Base-by-base conservation (phyloP, 2,113 vertebrate genomes). In the Propithecus coquereli region DNA sequence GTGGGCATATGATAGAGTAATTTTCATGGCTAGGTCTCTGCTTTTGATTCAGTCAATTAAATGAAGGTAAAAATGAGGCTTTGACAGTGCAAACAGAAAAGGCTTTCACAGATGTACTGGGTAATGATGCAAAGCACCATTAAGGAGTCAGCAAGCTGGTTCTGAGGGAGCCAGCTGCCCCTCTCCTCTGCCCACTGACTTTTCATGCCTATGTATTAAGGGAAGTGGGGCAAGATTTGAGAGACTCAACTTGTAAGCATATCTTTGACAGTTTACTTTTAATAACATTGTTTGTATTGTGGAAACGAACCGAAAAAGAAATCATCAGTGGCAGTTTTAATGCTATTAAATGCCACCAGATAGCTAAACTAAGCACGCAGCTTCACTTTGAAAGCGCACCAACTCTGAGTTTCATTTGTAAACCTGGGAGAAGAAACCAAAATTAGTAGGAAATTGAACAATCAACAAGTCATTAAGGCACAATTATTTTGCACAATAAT, bases 201-300 rank as follows among this genome's bases (percentile, higher is more conserved):
- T 74, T 84, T 92, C 66, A 22, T 61, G 87, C 94, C 87, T 97
- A 12, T 88, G 94, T 96, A 95, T 87, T 77, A 98, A 95, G 80
- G n/a, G 37, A 81, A 95, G 85, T 87, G 97, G 94, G 57, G 80
- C 54, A 23, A 94, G 87, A 97, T 96, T 92, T 65, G 79, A 93
- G 79, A 94, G 93, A 93, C 93, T 97, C 94, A 17, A 91, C 92
- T 89, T 76, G 45, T 96, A 98, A 97, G 93, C 97, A 95, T 32
- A 61, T n/a, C 97, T 59, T 91, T 84, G 86, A 95, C 92, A 98
- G 95, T 73, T 96, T 98, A 74, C 88, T 97, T 96, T 97, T 52
- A 70, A 96, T 97, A 97, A 95, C 54, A 32, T 82, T 83, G 70
- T 92, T 97, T 98, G 88, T 96, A 85, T 74, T 77, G 32, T 92